These are phyloP conservation scores for Xestia xanthographa DNA, from an alignment of 2,888 invertebrate species.

Conservation along the genomic window DNA sequence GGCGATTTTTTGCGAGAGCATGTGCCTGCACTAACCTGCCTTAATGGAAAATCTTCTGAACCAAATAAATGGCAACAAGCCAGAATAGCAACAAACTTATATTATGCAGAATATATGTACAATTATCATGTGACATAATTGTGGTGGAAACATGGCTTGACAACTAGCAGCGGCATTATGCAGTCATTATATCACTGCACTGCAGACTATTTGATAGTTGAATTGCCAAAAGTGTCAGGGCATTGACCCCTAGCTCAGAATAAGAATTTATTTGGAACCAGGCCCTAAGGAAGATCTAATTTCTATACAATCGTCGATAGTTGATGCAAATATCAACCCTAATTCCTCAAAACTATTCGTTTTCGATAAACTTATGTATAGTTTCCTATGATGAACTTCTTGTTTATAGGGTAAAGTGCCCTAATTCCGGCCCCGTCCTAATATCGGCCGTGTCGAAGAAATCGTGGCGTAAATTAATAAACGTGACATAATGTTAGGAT, in stretches of 20 bases:
- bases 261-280: background rate
- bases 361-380: background rate
- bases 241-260: conserved; percentile 12
- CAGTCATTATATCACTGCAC: conserved; percentile 22
- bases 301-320: background rate
- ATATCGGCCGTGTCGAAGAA: no score
- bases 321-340: background rate
- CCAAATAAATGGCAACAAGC: conserved; percentile 43
- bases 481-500: no score
- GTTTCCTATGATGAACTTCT: no score
- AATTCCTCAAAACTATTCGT: background rate
- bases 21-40: conserved; percentile 36
- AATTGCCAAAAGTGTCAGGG: conserved; percentile 18
- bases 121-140: conserved; percentile 8
- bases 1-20: conserved; percentile 7
- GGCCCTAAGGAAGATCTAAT: background rate
- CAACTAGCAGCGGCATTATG: conserved; percentile 7
- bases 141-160: background rate
- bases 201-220: conserved; percentile 5
- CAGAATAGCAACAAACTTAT: conserved; percentile 30
- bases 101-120: background rate
- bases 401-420: no score
- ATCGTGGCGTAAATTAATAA: no score
- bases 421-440: no score
- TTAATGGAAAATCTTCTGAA: conserved; percentile 17